phyloP scores from a whole-genome alignment of 2,888 invertebrate species.

The Dendrolimus pini region DNA sequence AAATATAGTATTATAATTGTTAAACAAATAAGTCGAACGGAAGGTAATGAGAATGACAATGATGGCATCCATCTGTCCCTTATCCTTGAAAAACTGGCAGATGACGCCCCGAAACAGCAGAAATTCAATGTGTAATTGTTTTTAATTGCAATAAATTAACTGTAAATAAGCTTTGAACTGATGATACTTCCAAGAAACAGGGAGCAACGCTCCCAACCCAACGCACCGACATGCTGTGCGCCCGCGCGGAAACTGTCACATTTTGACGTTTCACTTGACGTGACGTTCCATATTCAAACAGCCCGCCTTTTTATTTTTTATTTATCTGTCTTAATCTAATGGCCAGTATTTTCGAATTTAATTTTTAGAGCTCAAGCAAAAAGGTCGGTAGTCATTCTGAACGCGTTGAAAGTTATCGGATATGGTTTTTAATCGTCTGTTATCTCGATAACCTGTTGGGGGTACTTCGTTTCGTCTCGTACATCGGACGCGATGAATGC shows the following conservation, averaged over 20 bases:
- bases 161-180: constrained; percentile 31
- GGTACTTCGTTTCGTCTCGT: constrained; percentile 62
- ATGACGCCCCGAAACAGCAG: constrained; percentile 4
- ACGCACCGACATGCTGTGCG: constrained; percentile 29
- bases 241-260: constrained; percentile 75
- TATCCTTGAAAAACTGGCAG: constrained; percentile 1
- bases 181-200: constrained; percentile 59
- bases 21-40: background rate
- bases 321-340: constrained; percentile 56
- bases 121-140: constrained; percentile 25
- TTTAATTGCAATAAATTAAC: constrained; percentile 37
- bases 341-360: constrained; percentile 32
- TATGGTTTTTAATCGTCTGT: constrained; percentile 59
- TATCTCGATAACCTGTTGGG: constrained; percentile 69
- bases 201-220: constrained; percentile 45
- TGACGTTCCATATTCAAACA: constrained; percentile 72
- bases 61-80: background rate
- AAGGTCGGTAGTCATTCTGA: constrained; percentile 44
- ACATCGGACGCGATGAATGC: constrained; percentile 66
- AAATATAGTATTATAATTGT: too few species aligned
- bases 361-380: constrained; percentile 35
- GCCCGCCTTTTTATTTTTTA: constrained; percentile 64
- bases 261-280: constrained; percentile 73
- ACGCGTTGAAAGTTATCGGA: constrained; percentile 30
- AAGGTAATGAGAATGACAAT: background rate